phyloP scores from a whole-genome alignment of 1,140 invertebrate species.

The Eufriesea mexicana region DNA sequence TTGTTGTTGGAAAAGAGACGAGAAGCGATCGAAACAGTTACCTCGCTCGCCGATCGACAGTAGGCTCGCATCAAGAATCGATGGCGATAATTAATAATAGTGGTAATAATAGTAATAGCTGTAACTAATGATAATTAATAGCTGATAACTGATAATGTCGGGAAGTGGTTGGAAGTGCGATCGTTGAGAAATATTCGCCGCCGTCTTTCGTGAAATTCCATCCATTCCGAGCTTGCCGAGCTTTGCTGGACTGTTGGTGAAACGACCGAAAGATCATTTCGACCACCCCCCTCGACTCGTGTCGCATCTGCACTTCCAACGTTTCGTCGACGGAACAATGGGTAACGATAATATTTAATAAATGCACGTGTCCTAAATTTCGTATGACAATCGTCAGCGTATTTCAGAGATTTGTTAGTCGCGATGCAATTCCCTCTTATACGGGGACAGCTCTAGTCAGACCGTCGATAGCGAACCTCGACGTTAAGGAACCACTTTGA shows the following conservation, averaged over 20 bases:
- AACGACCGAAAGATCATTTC: background rate
- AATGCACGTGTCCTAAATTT: conserved; percentile 80
- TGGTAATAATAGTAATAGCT: conserved; percentile 68
- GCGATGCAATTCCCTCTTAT: conserved; percentile 14
- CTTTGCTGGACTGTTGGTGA: no score
- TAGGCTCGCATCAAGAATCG: conserved; percentile 69
- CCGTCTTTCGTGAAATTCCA: no score
- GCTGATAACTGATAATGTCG: conserved; percentile 70
- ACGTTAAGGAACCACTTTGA: conserved; percentile 57
- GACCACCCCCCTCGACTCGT: no score
- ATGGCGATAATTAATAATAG: conserved; percentile 77
- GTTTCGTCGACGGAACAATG: conserved; percentile 47
- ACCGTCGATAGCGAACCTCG: conserved; percentile 41
- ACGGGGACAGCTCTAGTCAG: conserved; percentile 10
- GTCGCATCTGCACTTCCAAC: conserved; percentile 22
- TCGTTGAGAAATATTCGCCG: no score
- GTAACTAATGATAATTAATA: conserved; percentile 75
- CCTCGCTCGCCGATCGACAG: conserved; percentile 67
- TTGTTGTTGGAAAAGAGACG: conserved; percentile 19
- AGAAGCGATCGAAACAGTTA: conserved; percentile 69
- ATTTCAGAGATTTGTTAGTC: conserved; percentile 75
- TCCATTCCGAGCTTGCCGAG: no score
- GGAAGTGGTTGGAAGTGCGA: conserved; percentile 38
- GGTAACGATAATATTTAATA: conserved; percentile 76
- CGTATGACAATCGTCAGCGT: conserved; percentile 80